Evolutionary conservation across 2,797 vertebrate genomes (phyloP), one percentile per base, ranked within the genome.

Genomic region (Enteromius thamalakanensis): DNA sequence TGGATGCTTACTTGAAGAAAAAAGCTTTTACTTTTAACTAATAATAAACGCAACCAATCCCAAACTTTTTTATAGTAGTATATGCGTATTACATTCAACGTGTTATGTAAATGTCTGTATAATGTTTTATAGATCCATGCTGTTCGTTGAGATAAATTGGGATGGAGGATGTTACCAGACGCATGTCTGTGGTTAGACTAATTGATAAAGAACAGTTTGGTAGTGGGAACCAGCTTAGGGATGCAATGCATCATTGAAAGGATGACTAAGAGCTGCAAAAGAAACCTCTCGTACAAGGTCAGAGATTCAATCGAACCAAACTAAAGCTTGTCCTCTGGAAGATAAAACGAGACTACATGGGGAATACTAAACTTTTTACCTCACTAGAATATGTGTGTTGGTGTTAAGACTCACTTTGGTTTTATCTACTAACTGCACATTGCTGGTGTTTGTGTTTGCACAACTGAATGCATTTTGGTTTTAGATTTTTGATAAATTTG

Each of bases 341-440:
- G 3, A 75, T n/a, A 78, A 65, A 34, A 32, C 26, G 6, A 42
- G 15, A 21, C 6, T 70, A 49, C 23, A 42, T 4, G 1, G 21
- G n/a, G 45, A 60, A 76, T 76, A 7, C 21, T 51, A 32, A 17
- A 11, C 29, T 34, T 60, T 15, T 60, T 10, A 17, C 37, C 51
- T 60, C 34, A 6, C 6, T 45, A 21, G n/a, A 80, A 58, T 70
- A 45, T 58, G 67, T 70, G 37, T 51, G 79, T 62, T 77, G 45
- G 62, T 79, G 62, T 79, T 79, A 58, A 40, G 40, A 26, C 34
- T 60, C 7, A 0, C 7, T 26, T 60, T 19, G 47, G n/a, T 29
- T 55, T 58, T 26, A 42, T 68, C 2, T n/a, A 37, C 45, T n/a
- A 26, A 68, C 45, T 69, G 37, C 26, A 21, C 23, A 32, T 77